These are phyloP conservation scores for Drepanosiphum platanoidis DNA, from an alignment of 2,888 invertebrate species.

Conservation along the genomic window DNA sequence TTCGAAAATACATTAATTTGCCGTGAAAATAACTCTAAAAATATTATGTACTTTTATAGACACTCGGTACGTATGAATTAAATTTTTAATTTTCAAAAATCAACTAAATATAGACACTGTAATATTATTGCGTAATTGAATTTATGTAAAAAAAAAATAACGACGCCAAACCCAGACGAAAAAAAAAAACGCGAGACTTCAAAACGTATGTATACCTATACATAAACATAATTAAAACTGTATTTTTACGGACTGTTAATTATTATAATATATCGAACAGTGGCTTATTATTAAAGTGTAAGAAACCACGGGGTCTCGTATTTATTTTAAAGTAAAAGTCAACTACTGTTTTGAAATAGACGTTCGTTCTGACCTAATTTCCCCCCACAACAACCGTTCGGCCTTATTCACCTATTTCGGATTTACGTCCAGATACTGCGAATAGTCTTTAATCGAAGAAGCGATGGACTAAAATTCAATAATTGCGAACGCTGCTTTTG, in stretches of 20 bases:
- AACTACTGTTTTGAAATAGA: conserved; percentile 14
- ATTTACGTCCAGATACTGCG: background rate
- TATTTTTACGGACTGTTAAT: conserved; percentile 29
- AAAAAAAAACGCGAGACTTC: too few species aligned
- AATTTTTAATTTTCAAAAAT: too few species aligned
- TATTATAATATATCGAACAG: conserved; percentile 11
- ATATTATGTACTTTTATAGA: too few species aligned
- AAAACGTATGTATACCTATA: background rate
- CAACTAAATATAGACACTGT: too few species aligned
- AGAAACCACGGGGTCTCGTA: conserved; percentile 12
- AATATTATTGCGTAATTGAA: too few species aligned
- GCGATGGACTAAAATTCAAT: conserved; percentile 34
- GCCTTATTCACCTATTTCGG: background rate
- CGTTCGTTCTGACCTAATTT: conserved; percentile 11
- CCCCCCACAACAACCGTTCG: background rate
- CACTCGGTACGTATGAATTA: too few species aligned
- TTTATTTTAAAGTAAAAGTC: background rate
- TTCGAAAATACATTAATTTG: too few species aligned
- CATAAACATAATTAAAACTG: background rate
- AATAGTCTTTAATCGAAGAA: conserved; percentile 23
- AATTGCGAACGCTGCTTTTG: conserved; percentile 21
- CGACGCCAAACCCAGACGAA: too few species aligned
- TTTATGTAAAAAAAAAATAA: too few species aligned
- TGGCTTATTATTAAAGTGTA: background rate
- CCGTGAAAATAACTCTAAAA: too few species aligned